Evolutionary conservation across 1,140 invertebrate genomes (phyloP), one percentile per base, ranked within the genome.

Genomic region (Drosophila dunni): DNA sequence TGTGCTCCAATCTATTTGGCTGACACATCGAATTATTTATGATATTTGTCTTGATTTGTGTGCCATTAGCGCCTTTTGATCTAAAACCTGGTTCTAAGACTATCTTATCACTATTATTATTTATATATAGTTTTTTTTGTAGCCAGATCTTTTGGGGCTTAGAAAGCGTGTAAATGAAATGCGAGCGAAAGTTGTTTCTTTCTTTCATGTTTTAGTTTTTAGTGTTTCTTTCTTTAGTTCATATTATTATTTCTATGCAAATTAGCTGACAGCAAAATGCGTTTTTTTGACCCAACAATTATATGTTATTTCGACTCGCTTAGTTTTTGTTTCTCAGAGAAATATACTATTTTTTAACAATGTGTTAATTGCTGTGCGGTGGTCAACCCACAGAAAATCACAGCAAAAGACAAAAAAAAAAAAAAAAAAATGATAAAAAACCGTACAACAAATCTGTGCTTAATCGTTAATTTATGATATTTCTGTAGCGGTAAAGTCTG

Each of bases 381-480:
- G 58, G 67, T 66, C 76, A 63, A 51, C 57, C 33, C 53, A 69
- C 77, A 76, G 24, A 40, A 34, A 54, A 66, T 45, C 56, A 46
- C n/a, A 17, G 13, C 57, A 36, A 50, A 54, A 66, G 13, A 20
- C 29, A 57, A 33, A 10, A 20, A 40, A 29, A 11, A 17, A 10
- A 61, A 40, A 64, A 29, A 29, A 29, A 1, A 29, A 29, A 3
- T 3, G 3, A 29, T 29, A 29, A 29, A 29, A 29, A 73, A 72
- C 72, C 79, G 83, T 88, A 83, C 17, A 77, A 78, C 83, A 86
- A 86, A 86, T 86, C 79, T 88, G 76, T 72, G 83, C 83, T 86
- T 88, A 86, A 86, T 89, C 80, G 85, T 88, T 89, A 81, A 88
- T 89, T 88, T 89, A 88, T 84, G 84, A 84, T 84, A 75, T 81